Conservation (phyloP, 2,888 invertebrate species). For the Cryptocheilus praepositus region DNA sequence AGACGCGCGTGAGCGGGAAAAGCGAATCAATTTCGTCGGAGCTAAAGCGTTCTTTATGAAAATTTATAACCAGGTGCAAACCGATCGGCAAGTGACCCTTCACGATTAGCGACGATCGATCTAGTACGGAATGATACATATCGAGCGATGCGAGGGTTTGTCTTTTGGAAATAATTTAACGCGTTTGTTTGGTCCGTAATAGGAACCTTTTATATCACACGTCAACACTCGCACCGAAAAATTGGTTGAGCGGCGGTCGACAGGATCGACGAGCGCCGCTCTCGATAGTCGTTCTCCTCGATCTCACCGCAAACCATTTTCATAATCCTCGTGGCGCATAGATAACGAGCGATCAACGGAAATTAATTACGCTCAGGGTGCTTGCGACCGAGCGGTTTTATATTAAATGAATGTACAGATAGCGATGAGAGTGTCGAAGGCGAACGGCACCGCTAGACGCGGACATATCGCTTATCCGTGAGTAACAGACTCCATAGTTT, state of each 20-base stretch:
- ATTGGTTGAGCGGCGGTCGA: conserved; percentile 4
- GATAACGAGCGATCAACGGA: no score
- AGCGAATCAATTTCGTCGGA: conserved; percentile 38
- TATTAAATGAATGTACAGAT: conserved; percentile 38
- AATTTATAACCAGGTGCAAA: background rate
- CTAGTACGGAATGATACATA: conserved; percentile 61
- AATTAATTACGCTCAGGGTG: background rate
- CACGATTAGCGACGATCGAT: conserved; percentile 33
- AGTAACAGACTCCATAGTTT: conserved; percentile 62
- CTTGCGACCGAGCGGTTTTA: conserved; percentile 40
- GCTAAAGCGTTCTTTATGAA: conserved; percentile 10
- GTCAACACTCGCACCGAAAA: no score
- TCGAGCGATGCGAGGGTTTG: conserved; percentile 46
- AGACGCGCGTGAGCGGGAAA: background rate
- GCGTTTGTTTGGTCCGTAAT: background rate
- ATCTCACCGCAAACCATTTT: no score
- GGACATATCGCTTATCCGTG: conserved; percentile 69
- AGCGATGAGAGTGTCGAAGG: conserved; percentile 36
- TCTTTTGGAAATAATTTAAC: conserved; percentile 13
- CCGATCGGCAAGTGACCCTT: no score
- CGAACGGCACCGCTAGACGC: conserved; percentile 52
- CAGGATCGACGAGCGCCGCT: background rate
- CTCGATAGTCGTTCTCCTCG: background rate
- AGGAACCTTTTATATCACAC: background rate
- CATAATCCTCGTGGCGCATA: no score